phyloP scores from a whole-genome alignment of 2,797 vertebrate species.

The Acanthiza pusilla region DNA sequence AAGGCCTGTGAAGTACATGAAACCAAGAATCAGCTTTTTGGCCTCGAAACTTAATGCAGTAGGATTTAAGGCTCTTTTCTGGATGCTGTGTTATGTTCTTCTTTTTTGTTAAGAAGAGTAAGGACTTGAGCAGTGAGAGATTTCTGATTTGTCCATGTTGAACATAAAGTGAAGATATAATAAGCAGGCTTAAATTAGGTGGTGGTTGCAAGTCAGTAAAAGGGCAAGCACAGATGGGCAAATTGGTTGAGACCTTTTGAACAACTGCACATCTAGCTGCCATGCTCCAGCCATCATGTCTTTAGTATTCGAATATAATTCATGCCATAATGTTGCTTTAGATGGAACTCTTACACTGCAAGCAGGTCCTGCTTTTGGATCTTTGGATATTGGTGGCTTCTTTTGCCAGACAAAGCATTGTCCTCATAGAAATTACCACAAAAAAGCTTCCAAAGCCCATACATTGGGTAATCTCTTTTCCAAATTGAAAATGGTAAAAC shows the following conservation, averaged over 20 bases:
- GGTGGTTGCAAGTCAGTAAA: background rate
- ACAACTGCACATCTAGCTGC: background rate
- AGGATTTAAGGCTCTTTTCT: background rate
- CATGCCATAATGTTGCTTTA: background rate
- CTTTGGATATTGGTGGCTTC: background rate
- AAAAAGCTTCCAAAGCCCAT: rapidly evolving
- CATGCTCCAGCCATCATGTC: background rate
- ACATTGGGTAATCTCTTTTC: background rate
- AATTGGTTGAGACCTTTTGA: background rate
- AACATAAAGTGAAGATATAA: background rate
- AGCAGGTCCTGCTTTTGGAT: background rate
- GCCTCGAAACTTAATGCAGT: rapidly evolving
- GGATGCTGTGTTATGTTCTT: background rate
- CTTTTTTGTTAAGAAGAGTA: background rate
- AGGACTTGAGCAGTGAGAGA: background rate
- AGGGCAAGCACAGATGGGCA: background rate
- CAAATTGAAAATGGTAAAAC: background rate
- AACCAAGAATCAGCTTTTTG: background rate
- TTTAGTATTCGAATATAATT: background rate
- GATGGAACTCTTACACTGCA: background rate
- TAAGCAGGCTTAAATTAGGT: background rate
- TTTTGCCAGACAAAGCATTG: background rate
- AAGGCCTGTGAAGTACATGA: background rate
- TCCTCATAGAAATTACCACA: background rate
- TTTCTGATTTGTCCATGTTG: background rate